Conservation (phyloP, 2,888 invertebrate species). For the Phengaris arion region DNA sequence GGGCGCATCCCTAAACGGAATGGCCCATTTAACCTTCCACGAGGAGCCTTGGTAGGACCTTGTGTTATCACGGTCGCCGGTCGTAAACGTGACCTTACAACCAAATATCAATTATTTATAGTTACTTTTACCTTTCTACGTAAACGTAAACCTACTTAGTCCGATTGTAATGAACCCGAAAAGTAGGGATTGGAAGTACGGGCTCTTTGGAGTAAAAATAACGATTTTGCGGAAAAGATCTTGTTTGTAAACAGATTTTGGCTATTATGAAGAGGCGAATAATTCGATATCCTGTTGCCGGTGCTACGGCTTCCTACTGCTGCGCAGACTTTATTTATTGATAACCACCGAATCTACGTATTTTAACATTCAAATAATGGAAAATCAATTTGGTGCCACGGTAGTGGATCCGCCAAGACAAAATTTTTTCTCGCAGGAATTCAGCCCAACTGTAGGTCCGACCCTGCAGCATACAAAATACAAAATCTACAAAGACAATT, state of each 20-base stretch:
- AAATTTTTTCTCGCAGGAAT: not conserved
- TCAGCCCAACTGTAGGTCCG: too few relatives aligned
- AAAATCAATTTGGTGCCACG: not conserved
- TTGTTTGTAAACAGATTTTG: not conserved
- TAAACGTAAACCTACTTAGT: not conserved
- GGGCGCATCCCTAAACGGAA: constrained; percentile 11
- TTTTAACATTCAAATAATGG: not conserved
- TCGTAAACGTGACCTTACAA: constrained; percentile 7
- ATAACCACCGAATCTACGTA: not conserved
- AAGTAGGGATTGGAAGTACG: too few relatives aligned
- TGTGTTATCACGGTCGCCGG: constrained; percentile 16
- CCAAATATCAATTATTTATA: constrained; percentile 9
- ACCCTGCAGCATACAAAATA: too few relatives aligned
- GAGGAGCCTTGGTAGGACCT: constrained; percentile 25
- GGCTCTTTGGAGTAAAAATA: not conserved
- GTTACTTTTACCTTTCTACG: constrained; percentile 16
- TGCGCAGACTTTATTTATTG: not conserved
- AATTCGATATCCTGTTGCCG: not conserved
- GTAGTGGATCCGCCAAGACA: not conserved
- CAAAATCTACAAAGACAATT: not conserved
- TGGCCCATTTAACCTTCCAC: constrained; percentile 23
- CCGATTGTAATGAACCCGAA: not conserved
- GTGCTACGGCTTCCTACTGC: not conserved
- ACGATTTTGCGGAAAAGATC: not conserved
- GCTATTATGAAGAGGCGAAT: not conserved